Percentiles rank a stretch among this genome's conserved stretches.
Evolutionary conservation across 2,888 invertebrate genomes (phyloP).

Genomic region (Sympetrum striolatum): DNA sequence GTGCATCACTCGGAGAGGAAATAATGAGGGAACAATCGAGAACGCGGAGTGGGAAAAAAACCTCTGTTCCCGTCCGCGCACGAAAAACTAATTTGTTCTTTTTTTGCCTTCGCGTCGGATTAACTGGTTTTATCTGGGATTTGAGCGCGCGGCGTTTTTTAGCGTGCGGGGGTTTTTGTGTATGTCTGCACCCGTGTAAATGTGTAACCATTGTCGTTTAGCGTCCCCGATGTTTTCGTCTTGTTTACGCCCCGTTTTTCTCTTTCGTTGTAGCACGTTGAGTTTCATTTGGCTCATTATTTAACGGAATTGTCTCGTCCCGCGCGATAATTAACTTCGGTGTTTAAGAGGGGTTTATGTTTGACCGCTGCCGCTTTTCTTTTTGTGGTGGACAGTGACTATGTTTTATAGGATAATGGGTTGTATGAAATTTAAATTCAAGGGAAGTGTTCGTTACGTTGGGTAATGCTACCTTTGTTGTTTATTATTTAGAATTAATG

Average conservation of each 20-base stretch:
- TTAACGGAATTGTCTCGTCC: too few species aligned
- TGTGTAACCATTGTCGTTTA: not conserved
- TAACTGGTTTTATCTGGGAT: not conserved
- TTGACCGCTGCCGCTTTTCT: too few species aligned
- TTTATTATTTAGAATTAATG: too few species aligned
- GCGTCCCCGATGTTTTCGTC: not conserved
- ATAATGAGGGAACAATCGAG: not conserved
- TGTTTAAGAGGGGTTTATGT: too few species aligned
- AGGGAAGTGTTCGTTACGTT: too few species aligned
- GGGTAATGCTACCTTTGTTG: too few species aligned
- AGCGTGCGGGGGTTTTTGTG: not conserved
- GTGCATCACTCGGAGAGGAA: not conserved
- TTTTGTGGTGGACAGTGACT: too few species aligned
- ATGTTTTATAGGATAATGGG: too few species aligned
- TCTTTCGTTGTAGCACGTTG: not conserved
- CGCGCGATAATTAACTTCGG: too few species aligned
- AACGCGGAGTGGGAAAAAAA: not conserved
- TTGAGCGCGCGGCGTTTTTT: not conserved
- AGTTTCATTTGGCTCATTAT: too few species aligned
- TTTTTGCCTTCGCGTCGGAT: not conserved
- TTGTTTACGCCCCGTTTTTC: not conserved
- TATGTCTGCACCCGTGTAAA: not conserved
- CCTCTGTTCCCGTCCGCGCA: not conserved
- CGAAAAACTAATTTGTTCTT: not conserved
- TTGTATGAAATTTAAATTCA: too few species aligned